These are phyloP conservation scores for Lycopodina hypogea DNA, from an alignment of 37 sponge, comb jelly and placozoan species.

Conservation along the genomic window DNA sequence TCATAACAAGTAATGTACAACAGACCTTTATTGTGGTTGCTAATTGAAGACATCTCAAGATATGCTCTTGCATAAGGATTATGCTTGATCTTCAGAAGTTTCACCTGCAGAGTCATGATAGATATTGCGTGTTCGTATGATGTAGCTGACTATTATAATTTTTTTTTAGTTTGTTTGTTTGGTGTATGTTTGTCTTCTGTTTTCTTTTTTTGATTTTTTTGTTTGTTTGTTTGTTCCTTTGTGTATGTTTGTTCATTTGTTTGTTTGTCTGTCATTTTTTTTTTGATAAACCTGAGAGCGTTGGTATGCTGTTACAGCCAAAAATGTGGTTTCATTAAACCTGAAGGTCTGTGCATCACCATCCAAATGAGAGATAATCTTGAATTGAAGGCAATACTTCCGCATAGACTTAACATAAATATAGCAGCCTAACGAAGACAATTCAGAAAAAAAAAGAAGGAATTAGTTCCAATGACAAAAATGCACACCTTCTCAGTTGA, in stretches of 20 bases:
- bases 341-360: slow-evolving; percentile 21
- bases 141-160: too few relatives aligned
- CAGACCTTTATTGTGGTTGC: background rate
- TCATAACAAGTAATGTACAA: too few relatives aligned
- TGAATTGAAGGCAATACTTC: too few relatives aligned
- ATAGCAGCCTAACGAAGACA: slow-evolving; percentile 74
- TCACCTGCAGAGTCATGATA: slow-evolving; percentile 57
- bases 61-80: slow-evolving; percentile 76
- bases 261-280: slow-evolving; percentile 51
- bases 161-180: too few relatives aligned
- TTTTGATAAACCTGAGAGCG: slow-evolving; percentile 56
- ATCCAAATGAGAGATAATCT: too few relatives aligned
- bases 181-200: too few relatives aligned
- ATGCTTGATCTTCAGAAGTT: slow-evolving; percentile 66
- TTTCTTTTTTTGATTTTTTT: too few relatives aligned
- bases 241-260: too few relatives aligned
- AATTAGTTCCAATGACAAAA: too few relatives aligned
- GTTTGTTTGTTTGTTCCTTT: too few relatives aligned
- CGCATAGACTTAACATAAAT: slow-evolving; percentile 21
- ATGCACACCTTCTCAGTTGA: too few relatives aligned
- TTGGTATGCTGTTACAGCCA: slow-evolving; percentile 87
- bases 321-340: slow-evolving; percentile 70
- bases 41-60: slow-evolving; percentile 27
- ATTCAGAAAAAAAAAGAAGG: slow-evolving; percentile 47
- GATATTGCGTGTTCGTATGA: too few relatives aligned